Evolutionary conservation across 1,140 invertebrate species (phyloP).

Genomic region (Neodiprion lecontei): DNA sequence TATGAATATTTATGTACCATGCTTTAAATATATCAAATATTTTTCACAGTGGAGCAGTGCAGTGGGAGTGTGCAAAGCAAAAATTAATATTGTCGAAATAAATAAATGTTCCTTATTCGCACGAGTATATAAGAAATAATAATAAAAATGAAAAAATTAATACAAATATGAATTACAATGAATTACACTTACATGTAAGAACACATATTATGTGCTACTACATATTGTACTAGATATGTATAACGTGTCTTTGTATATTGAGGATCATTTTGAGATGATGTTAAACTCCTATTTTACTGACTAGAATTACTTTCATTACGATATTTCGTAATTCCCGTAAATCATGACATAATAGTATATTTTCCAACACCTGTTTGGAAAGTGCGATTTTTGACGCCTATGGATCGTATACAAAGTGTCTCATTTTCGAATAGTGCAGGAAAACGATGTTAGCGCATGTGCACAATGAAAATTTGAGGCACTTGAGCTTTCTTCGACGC

Average conservation of each 20-base stretch:
- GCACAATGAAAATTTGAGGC: no score
- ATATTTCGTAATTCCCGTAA: no score
- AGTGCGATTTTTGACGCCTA: no score
- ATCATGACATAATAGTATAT: no score
- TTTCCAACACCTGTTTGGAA: no score
- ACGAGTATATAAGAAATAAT: conserved; percentile 30
- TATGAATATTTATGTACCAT: conserved; percentile 20
- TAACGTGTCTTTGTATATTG: not conserved
- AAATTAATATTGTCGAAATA: conserved; percentile 27
- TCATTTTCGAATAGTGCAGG: no score
- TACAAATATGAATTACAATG: not conserved
- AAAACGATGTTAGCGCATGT: no score
- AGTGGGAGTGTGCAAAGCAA: conserved; percentile 17
- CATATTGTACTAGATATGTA: not conserved
- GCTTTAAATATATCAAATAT: conserved; percentile 25
- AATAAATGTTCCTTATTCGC: conserved; percentile 34
- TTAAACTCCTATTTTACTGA: no score
- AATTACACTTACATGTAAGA: not conserved
- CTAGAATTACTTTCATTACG: no score
- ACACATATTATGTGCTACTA: not conserved
- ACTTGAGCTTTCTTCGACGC: no score
- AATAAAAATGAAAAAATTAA: conserved; percentile 10
- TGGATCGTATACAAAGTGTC: no score
- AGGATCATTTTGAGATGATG: not conserved
- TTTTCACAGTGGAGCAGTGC: conserved; percentile 22